Conservation (phyloP, 2,797 vertebrate species). For the Etheostoma nigrum region DNA sequence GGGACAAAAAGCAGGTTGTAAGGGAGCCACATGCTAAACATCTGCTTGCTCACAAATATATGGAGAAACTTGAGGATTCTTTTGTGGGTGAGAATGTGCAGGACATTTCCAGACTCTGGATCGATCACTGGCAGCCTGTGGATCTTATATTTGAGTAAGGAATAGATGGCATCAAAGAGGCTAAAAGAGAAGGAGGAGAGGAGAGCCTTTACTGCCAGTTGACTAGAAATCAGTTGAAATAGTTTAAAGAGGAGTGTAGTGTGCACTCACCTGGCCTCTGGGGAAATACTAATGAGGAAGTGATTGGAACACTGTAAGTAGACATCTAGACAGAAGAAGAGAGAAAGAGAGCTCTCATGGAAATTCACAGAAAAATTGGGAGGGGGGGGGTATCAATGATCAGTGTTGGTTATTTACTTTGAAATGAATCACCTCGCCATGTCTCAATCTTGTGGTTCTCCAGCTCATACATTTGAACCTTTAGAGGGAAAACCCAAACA, state of each 20-base stretch:
- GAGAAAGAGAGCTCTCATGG: conserved; percentile 8
- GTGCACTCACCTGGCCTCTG: conserved; percentile 78
- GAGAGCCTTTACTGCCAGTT: background rate
- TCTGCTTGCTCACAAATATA: conserved; percentile 89
- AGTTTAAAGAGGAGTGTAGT: background rate
- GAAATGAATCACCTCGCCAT: conserved; percentile 93
- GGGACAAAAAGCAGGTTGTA: background rate
- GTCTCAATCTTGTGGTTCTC: conserved; percentile 98
- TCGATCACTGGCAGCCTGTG: conserved; percentile 94
- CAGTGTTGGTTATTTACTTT: conserved; percentile 76
- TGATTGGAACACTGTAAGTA: conserved; percentile 74
- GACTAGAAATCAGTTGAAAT: background rate
- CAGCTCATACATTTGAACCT: conserved; percentile 98
- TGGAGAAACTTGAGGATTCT: conserved; percentile 96
- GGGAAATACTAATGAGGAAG: conserved; percentile 80
- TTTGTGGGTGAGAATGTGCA: conserved; percentile 95
- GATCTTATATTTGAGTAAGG: conserved; percentile 88
- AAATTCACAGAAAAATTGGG: background rate
- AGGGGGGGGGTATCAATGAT: conserved; percentile 5
- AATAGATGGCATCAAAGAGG: conserved; percentile 84
- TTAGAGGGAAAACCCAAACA: conserved; percentile 9
- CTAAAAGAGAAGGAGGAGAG: conserved; percentile 44
- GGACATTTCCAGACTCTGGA: conserved; percentile 89
- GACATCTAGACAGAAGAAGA: conserved; percentile 70
- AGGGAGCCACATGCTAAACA: background rate